phyloP scores from a whole-genome alignment of 2,888 invertebrate species.

The Abrostola tripartita region DNA sequence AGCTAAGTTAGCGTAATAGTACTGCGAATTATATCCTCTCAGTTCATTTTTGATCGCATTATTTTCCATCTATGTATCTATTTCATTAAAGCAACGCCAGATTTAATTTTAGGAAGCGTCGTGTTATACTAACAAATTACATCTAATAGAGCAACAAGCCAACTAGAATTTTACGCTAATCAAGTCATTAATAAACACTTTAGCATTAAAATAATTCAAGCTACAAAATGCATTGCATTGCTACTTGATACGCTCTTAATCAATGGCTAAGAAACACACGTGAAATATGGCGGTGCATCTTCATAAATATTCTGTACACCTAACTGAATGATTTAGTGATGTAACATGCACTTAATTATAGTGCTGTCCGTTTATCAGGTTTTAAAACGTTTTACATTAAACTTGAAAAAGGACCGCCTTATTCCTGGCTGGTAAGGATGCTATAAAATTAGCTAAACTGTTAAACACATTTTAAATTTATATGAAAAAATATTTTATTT shows the following conservation, averaged over 20 bases:
- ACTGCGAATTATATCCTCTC: too few species aligned
- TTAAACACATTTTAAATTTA: too few species aligned
- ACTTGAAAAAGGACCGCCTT: neutral
- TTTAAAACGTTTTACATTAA: too few species aligned
- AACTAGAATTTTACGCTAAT: neutral
- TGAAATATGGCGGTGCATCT: neutral
- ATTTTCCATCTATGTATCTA: too few species aligned
- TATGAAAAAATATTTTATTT: too few species aligned
- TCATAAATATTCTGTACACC: neutral
- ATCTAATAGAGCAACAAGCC: neutral
- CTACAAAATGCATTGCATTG: neutral
- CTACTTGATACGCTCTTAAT: constrained; percentile 5
- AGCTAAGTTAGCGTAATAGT: too few species aligned
- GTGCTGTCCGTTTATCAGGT: neutral
- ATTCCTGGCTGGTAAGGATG: too few species aligned
- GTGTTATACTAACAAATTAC: too few species aligned
- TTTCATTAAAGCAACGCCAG: too few species aligned
- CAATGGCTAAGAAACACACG: neutral
- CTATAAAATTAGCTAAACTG: too few species aligned
- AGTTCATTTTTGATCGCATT: too few species aligned
- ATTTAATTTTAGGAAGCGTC: too few species aligned
- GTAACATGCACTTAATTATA: neutral
- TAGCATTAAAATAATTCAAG: neutral
- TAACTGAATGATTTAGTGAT: constrained; percentile 4
- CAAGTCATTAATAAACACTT: constrained; percentile 2